Base-by-base conservation (phyloP, 2,113 vertebrate species). In the Bubo scandiacus region DNA sequence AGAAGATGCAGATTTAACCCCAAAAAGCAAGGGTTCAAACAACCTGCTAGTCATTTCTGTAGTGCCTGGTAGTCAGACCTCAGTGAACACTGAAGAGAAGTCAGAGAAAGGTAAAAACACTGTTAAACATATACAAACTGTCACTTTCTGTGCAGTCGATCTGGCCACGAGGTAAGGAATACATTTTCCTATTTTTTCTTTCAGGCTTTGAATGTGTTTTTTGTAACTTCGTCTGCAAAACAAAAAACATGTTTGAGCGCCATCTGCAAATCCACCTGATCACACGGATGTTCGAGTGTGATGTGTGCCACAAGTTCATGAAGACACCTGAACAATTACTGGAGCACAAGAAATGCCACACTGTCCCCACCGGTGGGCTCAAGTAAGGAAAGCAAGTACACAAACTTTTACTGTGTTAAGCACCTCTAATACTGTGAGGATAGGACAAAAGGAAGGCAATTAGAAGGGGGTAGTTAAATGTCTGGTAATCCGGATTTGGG, bases 381-480 rank as follows among this genome's bases (percentile, higher is more conserved):
- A 99, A 99, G 99, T 99, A 99, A 99, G 99, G 99, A 99, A 99
- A 99, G 99, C 99, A 99, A 99, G 99, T 99, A 99, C 99, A 99
- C 98, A 98, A 98, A 97, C 97, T 98, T 98, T 98, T 98, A 97
- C 98, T 98, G 98, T 96, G 98, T 98, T 98, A 94, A 98, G 97
- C 96, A 96, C 70, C 72, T 97, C 92, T 91, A 74, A 67, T 88
- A 82, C 57, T 80, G 45, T 27, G 90, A 94, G 92, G 25, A 16
- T 16, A 90, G 45, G 59, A 34, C 68, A 82, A 34, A 84, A 66
- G 45, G 43, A 62, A 74, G 54, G 36, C 17, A 43, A 2, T 36
- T 40, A 58, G 86, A 74, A 77, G 59, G 85, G 52, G 47, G 32
- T 86, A 81, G 42, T 68, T 49, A 51, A 77, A 77, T 45, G 42